These are phyloP conservation scores for Samia ricini DNA, from an alignment of 1,140 invertebrate genomes.

Conservation along the genomic window DNA sequence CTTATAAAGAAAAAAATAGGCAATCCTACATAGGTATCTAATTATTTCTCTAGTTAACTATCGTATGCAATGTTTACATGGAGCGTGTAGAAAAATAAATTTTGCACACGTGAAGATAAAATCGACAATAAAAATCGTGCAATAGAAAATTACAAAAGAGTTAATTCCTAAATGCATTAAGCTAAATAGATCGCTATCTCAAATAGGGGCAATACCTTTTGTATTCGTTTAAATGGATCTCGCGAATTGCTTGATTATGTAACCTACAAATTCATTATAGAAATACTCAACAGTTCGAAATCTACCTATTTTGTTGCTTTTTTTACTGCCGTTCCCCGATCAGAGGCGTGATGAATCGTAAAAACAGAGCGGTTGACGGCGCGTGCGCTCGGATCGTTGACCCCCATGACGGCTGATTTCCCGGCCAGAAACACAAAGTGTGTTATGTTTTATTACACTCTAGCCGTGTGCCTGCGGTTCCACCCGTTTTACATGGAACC, in stretches of 20 bases:
- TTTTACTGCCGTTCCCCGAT: slow-evolving; percentile 37
- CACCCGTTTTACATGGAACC: too few species aligned
- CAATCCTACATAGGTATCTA: too few species aligned
- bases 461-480: too few species aligned
- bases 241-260: not conserved
- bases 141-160: not conserved
- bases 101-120: not conserved
- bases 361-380: slow-evolving; percentile 38
- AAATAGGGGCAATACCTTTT: not conserved
- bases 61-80: too few species aligned
- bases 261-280: slow-evolving; percentile 1
- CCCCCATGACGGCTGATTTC: slow-evolving; percentile 31
- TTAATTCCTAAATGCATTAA: not conserved
- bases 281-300: not conserved
- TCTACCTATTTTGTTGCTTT: slow-evolving; percentile 8
- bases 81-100: not conserved
- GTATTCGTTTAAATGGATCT: not conserved
- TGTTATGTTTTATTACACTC: too few species aligned
- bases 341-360: slow-evolving; percentile 48
- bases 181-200: not conserved
- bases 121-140: slow-evolving; percentile 1
- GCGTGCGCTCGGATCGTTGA: slow-evolving; percentile 38
- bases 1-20: too few species aligned
- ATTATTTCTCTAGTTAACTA: too few species aligned
- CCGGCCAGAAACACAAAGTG: slow-evolving; percentile 24